Conservation (phyloP, 1,140 invertebrate genomes). For the Leptopilina boulardi region DNA sequence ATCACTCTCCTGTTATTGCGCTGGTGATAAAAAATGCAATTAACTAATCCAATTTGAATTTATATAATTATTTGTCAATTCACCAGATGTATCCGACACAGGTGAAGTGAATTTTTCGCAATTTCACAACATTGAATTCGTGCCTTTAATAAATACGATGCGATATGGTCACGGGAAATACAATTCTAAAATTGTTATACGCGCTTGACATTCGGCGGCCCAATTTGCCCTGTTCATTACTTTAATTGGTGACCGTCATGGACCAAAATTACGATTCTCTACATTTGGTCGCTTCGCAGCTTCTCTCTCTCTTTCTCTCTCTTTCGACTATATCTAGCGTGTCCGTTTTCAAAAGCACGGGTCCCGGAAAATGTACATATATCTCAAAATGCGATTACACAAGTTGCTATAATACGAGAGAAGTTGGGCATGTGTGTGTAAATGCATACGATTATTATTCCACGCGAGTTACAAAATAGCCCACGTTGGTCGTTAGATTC, state of each 20-base stretch:
- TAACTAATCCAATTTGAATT: background rate
- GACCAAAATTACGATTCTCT: conserved; percentile 39
- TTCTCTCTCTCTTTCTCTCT: too few species aligned
- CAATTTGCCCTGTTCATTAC: conserved; percentile 48
- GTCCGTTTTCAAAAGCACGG: background rate
- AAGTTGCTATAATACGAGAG: background rate
- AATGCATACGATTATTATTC: conserved; percentile 20
- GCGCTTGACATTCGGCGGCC: conserved; percentile 20
- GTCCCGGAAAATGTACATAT: conserved; percentile 13
- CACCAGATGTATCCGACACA: background rate
- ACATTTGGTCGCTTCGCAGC: background rate
- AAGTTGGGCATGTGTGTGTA: conserved; percentile 30
- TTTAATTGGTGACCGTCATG: conserved; percentile 43
- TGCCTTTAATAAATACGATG: background rate
- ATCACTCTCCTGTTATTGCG: background rate
- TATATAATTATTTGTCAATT: conserved; percentile 7
- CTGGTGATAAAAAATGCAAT: background rate
- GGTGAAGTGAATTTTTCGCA: conserved; percentile 9
- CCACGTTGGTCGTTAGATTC: conserved; percentile 29
- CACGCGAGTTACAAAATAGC: background rate
- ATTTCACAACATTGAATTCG: conserved; percentile 3
- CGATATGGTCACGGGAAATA: background rate
- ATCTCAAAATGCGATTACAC: conserved; percentile 10
- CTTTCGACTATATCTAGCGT: background rate
- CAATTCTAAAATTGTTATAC: background rate